Conservation (phyloP, 2,113 vertebrate species). For the Ciconia stormi region DNA sequence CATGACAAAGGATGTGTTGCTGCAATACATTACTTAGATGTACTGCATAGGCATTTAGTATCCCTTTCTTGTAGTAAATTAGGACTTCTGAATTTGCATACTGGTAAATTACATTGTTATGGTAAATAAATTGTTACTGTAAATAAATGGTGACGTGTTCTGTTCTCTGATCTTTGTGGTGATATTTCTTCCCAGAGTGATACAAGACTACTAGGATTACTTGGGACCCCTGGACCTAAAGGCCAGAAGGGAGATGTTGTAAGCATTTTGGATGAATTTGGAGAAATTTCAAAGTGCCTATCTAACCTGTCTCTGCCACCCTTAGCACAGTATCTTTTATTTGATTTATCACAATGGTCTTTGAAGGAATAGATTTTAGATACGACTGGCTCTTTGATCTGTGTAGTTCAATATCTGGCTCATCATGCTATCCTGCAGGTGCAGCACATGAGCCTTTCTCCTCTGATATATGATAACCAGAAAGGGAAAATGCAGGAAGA, state of each 20-base stretch:
- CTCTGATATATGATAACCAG: neutral
- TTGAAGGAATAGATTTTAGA: neutral
- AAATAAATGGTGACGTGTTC: neutral
- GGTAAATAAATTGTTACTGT: neutral
- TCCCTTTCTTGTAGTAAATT: neutral
- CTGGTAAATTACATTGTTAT: neutral
- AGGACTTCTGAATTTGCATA: neutral
- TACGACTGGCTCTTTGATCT: neutral
- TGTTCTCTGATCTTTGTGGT: constrained; percentile 46
- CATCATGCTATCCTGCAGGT: accelerated
- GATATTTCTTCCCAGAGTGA: constrained; percentile 74
- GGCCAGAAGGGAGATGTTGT: constrained; percentile 83
- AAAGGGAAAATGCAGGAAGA: neutral
- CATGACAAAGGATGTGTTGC: neutral
- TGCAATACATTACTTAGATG: neutral
- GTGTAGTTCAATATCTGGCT: neutral
- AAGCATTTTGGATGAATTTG: constrained; percentile 40
- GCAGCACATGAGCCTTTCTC: neutral
- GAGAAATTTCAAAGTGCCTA: neutral
- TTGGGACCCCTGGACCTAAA: constrained; percentile 73
- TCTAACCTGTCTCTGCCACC: neutral
- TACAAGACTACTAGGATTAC: constrained; percentile 74
- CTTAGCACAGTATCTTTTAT: neutral
- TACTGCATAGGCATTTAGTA: neutral
- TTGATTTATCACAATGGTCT: neutral